Conservation (phyloP, 1,140 invertebrate species). For the Caenorhabditis inopinata region DNA sequence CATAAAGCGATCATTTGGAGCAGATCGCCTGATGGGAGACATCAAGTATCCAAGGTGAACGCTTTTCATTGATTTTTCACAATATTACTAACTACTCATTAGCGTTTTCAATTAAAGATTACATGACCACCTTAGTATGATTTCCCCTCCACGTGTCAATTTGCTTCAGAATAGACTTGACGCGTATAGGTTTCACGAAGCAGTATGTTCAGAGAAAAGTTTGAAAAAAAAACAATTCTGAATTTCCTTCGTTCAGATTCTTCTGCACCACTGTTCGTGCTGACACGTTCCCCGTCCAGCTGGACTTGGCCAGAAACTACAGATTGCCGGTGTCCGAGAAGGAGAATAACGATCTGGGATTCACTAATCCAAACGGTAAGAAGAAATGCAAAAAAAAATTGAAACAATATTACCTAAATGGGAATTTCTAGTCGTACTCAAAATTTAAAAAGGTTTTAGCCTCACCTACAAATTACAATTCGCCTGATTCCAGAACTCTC, state of each 20-base stretch:
- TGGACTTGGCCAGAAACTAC: conserved; percentile 92
- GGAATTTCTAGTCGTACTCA: too few relatives aligned
- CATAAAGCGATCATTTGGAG: conserved; percentile 82
- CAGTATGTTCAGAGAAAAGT: too few relatives aligned
- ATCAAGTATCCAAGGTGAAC: conserved; percentile 78
- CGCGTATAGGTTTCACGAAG: too few relatives aligned
- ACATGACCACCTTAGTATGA: too few relatives aligned
- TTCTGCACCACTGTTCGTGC: conserved; percentile 86
- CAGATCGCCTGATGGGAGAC: conserved; percentile 78
- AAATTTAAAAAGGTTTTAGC: too few relatives aligned
- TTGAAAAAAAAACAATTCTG: neutral
- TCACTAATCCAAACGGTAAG: conserved; percentile 1
- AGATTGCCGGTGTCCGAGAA: conserved; percentile 70
- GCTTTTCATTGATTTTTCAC: neutral
- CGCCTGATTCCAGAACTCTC: neutral
- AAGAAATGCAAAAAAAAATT: too few relatives aligned
- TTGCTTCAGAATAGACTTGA: too few relatives aligned
- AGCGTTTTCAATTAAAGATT: too few relatives aligned
- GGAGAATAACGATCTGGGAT: conserved; percentile 42
- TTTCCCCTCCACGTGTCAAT: too few relatives aligned
- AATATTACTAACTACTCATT: neutral
- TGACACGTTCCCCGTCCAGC: conserved; percentile 85
- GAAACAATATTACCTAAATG: too few relatives aligned
- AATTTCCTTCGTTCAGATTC: conserved; percentile 70
- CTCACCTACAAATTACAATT: neutral